phyloP scores from a whole-genome alignment of 2,113 vertebrate species.

The Camelus bactrianus region DNA sequence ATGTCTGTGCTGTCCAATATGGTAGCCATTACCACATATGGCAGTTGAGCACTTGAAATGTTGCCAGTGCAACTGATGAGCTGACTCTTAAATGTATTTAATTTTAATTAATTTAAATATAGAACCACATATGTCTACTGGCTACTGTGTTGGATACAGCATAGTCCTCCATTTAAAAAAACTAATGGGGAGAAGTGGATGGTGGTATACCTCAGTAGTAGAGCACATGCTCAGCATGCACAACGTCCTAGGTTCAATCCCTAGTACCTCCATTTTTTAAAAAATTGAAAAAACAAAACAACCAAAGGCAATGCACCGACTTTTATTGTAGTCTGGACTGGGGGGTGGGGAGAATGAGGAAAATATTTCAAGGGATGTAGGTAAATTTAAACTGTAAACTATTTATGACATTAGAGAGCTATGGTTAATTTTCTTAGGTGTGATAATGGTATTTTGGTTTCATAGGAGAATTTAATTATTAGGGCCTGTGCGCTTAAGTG shows the following conservation, averaged over 20 bases:
- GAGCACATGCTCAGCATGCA: too few species aligned
- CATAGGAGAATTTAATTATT: background rate
- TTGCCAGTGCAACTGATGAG: background rate
- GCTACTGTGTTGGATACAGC: background rate
- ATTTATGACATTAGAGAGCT: background rate
- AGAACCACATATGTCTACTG: background rate
- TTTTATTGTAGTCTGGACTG: background rate
- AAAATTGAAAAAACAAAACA: background rate
- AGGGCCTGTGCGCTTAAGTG: background rate
- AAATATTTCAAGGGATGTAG: background rate
- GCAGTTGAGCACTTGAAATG: background rate
- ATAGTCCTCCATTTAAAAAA: background rate
- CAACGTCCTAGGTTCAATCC: too few species aligned
- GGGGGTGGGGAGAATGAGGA: background rate
- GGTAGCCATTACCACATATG: background rate
- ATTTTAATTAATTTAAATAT: conserved; percentile 23
- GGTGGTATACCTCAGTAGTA: too few species aligned
- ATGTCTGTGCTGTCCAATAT: background rate
- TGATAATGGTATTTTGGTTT: background rate
- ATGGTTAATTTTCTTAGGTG: background rate
- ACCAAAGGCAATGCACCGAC: background rate
- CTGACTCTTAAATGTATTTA: background rate
- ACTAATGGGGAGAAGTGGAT: too few species aligned
- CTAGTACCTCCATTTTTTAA: background rate
- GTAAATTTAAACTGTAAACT: background rate